Percentiles rank a stretch among this genome's conserved stretches.
These are phyloP conservation scores for Pollachius pollachius DNA, from an alignment of 2,113 vertebrate genomes.

Conservation along the genomic window DNA sequence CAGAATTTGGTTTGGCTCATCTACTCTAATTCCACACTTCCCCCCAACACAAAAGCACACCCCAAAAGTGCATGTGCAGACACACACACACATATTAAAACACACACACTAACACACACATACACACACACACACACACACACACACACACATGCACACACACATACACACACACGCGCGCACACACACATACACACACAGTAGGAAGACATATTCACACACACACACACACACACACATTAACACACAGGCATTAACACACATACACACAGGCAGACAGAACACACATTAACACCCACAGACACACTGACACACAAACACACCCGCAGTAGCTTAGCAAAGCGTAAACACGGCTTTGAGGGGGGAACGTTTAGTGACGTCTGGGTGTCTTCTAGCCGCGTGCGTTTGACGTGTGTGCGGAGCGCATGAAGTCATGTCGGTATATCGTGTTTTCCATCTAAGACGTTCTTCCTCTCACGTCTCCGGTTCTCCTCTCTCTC, in stretches of 20 bases:
- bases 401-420: background rate
- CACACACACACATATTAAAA: conserved; percentile 1
- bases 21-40: conserved; percentile 28
- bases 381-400: background rate
- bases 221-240: background rate
- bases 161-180: no score
- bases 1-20: conserved; percentile 54
- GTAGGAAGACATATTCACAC: background rate
- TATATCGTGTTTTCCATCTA: conserved; percentile 26
- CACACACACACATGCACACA: conserved; percentile 1
- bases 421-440: conserved; percentile 12
- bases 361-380: background rate
- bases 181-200: no score
- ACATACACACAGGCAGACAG: conserved; percentile 17
- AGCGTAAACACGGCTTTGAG: background rate
- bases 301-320: background rate
- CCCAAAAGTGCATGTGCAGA: background rate
- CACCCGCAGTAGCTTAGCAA: background rate
- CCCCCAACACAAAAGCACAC: conserved; percentile 21
- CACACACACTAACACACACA: background rate
- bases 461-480: conserved; percentile 38
- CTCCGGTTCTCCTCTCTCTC: conserved; percentile 2
- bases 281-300: background rate
- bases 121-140: background rate
- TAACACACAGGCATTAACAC: background rate